Evolutionary conservation across 2,797 vertebrate genomes (phyloP), one percentile per base, ranked within the genome.

Genomic region (Onychomys arenicola): DNA sequence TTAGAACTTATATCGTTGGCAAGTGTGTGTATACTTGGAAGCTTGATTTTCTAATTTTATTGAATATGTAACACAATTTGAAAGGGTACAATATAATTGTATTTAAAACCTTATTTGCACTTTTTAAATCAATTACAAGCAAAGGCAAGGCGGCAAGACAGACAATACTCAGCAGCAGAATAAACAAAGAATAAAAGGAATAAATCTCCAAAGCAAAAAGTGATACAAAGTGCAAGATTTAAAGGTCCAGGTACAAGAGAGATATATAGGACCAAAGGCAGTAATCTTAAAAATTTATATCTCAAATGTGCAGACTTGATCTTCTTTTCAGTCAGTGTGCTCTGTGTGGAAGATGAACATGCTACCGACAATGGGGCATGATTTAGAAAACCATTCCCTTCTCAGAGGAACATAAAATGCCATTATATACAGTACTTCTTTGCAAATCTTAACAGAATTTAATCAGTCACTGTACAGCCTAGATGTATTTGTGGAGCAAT

Each of bases 241-340:
- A 96, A 65, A 95, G 80, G 17, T 49, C 91, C 83, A 69, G 85
- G 90, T 91, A 91, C 71, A 85, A 96, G 75, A 96, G 2, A 97
- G 89, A 97, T 96, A 97, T 96, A 61, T 37, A 96, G 12, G 29
- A 67, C 1, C 32, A 97, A 94, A 80, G 82, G 76, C n/a, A 97
- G 76, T 92, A 97, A 69, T 83, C 55, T 95, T 90, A 96, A 91
- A 97, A 97, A 98, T 97, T 95, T 94, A 95, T 73, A 89, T 3
- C 77, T 37, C 3, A 25, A 86, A 96, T 85, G 73, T 92, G 13
- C 12, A 95, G 89, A 10, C 0, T 94, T 96, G 97, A 59, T 97
- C 69, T 43, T 94, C 65, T 97, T 96, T 97, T 83, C 25, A 96
- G 90, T 73, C 94, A 59, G 0, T 81, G 73, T 95, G 87, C 91